These are phyloP conservation scores for Macropodus opercularis DNA, from an alignment of 2,797 vertebrate species.

Conservation along the genomic window DNA sequence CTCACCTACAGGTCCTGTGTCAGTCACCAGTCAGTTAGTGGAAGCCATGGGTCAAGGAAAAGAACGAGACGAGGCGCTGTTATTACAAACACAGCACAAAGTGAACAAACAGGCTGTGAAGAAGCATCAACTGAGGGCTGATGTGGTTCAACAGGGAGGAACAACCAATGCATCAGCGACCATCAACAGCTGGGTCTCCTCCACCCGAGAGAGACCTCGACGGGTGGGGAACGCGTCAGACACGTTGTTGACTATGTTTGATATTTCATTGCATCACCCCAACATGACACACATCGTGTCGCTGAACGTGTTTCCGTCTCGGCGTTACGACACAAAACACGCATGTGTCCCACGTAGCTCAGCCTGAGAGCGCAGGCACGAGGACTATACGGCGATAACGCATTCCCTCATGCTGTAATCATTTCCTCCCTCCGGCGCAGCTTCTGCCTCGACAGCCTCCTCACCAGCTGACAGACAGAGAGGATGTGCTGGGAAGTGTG, in stretches of 20 bases:
- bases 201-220: conserved; percentile 61
- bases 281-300: conserved; percentile 46
- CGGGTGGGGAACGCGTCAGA: conserved; percentile 58
- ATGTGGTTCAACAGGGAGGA: conserved; percentile 51
- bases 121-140: conserved; percentile 50
- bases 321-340: conserved; percentile 61
- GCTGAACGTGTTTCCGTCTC: conserved; percentile 53
- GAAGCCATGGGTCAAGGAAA: conserved; percentile 19
- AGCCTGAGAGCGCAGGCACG: conserved; percentile 51
- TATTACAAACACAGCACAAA: conserved; percentile 25
- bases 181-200: conserved; percentile 73
- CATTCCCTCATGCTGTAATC: conserved; percentile 77
- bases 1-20: too few relatives aligned
- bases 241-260: conserved; percentile 50
- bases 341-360: conserved; percentile 54
- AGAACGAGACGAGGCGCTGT: conserved; percentile 23
- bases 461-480: conserved; percentile 64
- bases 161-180: conserved; percentile 69
- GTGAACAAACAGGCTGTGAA: conserved; percentile 42
- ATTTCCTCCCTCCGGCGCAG: conserved; percentile 73
- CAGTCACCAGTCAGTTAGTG: background rate
- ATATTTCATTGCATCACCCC: conserved; percentile 54
- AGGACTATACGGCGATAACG: conserved; percentile 73
- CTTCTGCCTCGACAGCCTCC: conserved; percentile 64
- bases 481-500: conserved; percentile 64